Conservation (phyloP, 2,888 invertebrate species). For the Hoplodrina ambigua region DNA sequence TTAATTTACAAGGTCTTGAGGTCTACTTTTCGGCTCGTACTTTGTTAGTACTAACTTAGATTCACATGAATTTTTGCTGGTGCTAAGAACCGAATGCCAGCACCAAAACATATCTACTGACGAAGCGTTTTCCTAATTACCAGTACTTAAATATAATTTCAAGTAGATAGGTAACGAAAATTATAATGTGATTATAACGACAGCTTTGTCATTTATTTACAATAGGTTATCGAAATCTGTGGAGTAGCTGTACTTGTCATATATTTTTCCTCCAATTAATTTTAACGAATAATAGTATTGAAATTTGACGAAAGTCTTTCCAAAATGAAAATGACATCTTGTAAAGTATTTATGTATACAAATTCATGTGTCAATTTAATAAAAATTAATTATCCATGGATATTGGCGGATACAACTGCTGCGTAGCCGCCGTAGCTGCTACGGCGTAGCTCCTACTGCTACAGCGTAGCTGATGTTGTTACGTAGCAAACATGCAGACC, state of each 20-base stretch:
- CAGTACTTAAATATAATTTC: constrained; percentile 17
- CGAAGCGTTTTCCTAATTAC: not conserved
- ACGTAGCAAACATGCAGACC: not conserved
- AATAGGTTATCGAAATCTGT: constrained; percentile 8
- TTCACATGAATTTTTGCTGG: not conserved
- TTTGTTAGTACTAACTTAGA: constrained; percentile 7
- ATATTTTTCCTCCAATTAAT: not conserved
- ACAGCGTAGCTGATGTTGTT: not conserved
- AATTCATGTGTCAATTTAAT: too few species aligned
- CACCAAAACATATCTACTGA: not conserved
- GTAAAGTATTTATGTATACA: too few species aligned
- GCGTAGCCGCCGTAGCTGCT: constrained; percentile 1
- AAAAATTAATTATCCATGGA: too few species aligned
- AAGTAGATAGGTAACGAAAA: not conserved
- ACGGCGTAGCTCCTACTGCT: constrained; percentile 17
- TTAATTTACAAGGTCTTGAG: constrained; percentile 21
- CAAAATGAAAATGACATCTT: too few species aligned
- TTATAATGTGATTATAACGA: constrained; percentile 26
- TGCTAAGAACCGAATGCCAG: not conserved
- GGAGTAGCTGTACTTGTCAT: constrained; percentile 17
- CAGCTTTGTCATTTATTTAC: constrained; percentile 13
- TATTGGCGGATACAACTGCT: not conserved
- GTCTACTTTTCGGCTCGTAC: not conserved
- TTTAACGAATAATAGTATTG: not conserved
- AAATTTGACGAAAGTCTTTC: too few species aligned